phyloP scores from a whole-genome alignment of 2,113 vertebrate species.

The Chrysemys picta region DNA sequence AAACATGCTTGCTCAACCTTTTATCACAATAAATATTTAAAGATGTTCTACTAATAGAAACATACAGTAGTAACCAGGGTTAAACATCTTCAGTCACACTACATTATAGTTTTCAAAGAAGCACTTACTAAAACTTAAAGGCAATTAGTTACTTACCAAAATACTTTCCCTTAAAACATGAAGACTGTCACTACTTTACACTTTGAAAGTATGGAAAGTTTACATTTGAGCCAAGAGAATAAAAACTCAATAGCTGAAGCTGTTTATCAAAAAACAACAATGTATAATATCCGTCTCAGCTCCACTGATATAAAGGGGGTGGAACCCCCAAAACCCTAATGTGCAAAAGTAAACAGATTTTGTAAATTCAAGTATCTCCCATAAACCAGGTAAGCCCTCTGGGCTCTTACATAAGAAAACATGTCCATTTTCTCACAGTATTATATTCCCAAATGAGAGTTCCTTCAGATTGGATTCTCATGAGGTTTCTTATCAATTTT shows the following conservation, averaged over 20 bases:
- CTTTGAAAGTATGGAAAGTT: background rate
- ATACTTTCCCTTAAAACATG: background rate
- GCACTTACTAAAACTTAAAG: background rate
- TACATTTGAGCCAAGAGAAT: background rate
- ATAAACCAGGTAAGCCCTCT: background rate
- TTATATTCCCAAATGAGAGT: background rate
- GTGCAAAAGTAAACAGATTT: background rate
- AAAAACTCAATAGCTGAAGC: slow-evolving; percentile 6
- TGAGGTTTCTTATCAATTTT: background rate
- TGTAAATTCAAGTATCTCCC: background rate
- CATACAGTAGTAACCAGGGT: background rate
- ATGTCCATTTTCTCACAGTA: background rate
- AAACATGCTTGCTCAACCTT: background rate
- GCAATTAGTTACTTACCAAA: background rate
- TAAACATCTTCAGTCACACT: background rate
- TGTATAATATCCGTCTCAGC: background rate
- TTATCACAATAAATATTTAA: background rate
- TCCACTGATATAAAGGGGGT: background rate
- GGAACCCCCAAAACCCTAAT: background rate
- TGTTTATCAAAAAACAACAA: slow-evolving; percentile 14
- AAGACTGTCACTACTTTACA: background rate
- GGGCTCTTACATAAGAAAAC: background rate
- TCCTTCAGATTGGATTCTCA: background rate
- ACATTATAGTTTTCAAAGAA: background rate
- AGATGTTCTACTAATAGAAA: background rate